Evolutionary conservation across 2,113 vertebrate species (phyloP).

Genomic region (Cyphomyrus discorhynchus): DNA sequence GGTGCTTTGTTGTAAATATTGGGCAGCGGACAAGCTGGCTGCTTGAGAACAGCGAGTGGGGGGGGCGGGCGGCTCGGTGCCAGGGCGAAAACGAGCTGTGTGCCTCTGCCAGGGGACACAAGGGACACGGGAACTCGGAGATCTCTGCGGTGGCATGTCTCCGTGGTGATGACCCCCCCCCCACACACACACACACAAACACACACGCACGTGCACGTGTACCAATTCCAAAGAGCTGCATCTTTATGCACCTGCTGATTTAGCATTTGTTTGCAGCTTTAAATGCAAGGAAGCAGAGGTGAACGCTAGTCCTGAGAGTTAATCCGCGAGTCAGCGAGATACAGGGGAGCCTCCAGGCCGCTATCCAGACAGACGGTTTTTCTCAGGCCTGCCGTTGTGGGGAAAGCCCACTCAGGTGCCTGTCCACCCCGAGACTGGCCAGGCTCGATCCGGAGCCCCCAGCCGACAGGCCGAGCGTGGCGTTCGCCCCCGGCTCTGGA

Average conservation of each 20-base stretch:
- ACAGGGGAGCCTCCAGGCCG: background rate
- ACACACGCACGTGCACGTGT: background rate
- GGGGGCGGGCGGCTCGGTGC: conserved; percentile 22
- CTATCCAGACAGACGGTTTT: background rate
- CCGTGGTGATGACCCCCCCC: background rate
- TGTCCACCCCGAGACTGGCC: background rate
- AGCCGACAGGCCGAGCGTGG: background rate
- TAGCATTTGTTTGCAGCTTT: background rate
- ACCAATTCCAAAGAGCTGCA: background rate
- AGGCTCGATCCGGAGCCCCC: background rate
- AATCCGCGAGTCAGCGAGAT: background rate
- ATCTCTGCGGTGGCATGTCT: background rate
- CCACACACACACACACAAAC: background rate
- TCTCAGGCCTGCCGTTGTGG: background rate
- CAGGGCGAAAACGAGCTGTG: conserved; percentile 28
- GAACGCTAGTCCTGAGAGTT: background rate
- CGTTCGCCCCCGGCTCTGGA: background rate
- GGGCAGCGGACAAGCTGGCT: conserved; percentile 21
- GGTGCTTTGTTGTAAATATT: conserved; percentile 34
- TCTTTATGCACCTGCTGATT: background rate
- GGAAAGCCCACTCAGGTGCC: background rate
- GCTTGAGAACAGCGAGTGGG: background rate
- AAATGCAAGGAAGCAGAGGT: background rate
- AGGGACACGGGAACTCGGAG: background rate
- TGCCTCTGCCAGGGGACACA: conserved; percentile 17